Base-by-base conservation (phyloP, 2,797 vertebrate genomes). In the Danio jaintianensis region DNA sequence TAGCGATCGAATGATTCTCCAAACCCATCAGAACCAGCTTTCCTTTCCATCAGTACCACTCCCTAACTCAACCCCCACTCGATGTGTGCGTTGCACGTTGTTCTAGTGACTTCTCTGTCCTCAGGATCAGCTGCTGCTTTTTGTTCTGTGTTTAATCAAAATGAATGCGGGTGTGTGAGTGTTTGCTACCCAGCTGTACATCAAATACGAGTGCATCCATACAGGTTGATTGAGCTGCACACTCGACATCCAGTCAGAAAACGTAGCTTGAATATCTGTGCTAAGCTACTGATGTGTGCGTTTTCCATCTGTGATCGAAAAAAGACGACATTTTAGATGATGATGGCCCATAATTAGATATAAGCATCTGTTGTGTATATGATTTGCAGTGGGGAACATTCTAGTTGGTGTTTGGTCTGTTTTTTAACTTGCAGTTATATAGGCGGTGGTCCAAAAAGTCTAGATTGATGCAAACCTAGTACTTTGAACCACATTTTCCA, bases 51-150 rank as follows among this genome's bases (percentile, higher is more conserved):
- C 74, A 72, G 53, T 76, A 79, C 78, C 75, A 82, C 56, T 83
- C 74, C 84, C 76, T 72, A 38, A 76, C 77, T 82, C 82, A 78
- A 11, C 82, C 84, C 82, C 84, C 84, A 79, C 70, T 59, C 58
- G 20, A 15, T 61, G 29, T 56, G 55, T 62, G 76, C 77, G 66
- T 47, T 80, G 62, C 68, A 75, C 43, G 61, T 78, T 52, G 12
- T 55, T 64, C 42, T 40, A 47, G 69, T 66, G 50, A 18, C 55
- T 78, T 72, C 62, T 66, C 75, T 66, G 68, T 84, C 79, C 73
- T 69, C 55, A 80, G 61, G 40, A 79, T 12, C 73, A 80, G 74
- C 68, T 58, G 52, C 72, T 56, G 59, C 64, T 76, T 53, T 64
- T 64, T 72, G 64, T 73, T 79, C 22, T 59, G 5, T 78, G 67